Evolutionary conservation across 2,888 invertebrate species (phyloP).

Genomic region (Emmelina monodactyla): DNA sequence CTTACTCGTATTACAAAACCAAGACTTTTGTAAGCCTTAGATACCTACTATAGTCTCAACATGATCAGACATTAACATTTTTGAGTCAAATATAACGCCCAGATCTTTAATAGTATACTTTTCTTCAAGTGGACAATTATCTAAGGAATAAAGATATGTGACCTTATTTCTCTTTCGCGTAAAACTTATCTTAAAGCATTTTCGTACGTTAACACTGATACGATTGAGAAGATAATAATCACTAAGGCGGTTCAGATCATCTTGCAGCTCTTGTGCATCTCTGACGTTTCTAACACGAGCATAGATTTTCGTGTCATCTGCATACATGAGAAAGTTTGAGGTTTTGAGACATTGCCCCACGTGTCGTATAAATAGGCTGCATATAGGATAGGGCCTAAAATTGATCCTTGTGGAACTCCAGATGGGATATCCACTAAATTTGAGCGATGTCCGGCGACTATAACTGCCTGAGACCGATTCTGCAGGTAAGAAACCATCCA

Average conservation of each 20-base stretch:
- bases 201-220: background rate
- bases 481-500: slow-evolving; percentile 12
- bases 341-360: background rate
- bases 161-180: background rate
- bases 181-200: background rate
- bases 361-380: slow-evolving; percentile 1
- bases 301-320: slow-evolving; percentile 2
- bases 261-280: background rate
- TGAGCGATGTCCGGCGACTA: background rate
- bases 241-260: background rate
- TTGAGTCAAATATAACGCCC: too few species aligned
- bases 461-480: background rate
- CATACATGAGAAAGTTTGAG: background rate
- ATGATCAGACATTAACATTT: too few species aligned
- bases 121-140: too few species aligned
- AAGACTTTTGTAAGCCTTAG: too few species aligned
- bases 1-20: too few species aligned
- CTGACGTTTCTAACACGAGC: background rate
- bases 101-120: too few species aligned
- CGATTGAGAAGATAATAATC: background rate
- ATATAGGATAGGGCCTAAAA: background rate
- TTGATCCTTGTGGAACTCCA: slow-evolving; percentile 4
- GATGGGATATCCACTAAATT: background rate
- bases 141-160: too few species aligned
- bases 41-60: too few species aligned